Evolutionary conservation across 2,888 invertebrate species (phyloP), one percentile per base, ranked within the genome.

Genomic region (Phrixothrix hirtus): DNA sequence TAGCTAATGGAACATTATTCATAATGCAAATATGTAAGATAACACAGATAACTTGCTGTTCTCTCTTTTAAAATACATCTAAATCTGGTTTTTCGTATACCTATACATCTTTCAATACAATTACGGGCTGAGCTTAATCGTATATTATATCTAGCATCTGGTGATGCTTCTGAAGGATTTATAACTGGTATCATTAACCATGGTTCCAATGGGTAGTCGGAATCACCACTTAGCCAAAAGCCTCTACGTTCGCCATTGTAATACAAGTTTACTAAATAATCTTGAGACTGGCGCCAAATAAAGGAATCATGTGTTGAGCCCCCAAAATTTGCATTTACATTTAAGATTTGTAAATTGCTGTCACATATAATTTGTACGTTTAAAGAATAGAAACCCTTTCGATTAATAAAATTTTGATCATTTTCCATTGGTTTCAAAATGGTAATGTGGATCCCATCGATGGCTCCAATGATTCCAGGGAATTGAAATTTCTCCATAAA

Each of bases 141-240:
- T 16, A 10, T 13, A 42, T 45, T 48, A 25, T 46, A 58, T 25
- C 39, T 29, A n/a, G 16, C 42, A 21, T 49, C 47, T 10, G 58
- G 39, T 4, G 55, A 34, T 17, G 35, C 55, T 30, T 35, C 32
- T 14, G 14, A 12, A 15, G 50, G 15, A 15, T 47, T 39, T 12
- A 16, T 15, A 13, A 46, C 38, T 7, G 58, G 50, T 5, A 47
- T 58, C 41, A 58, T 45, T 16, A 55, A 15, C 51, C 49, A 58
- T 26, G 58, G 47, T 36, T 55, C 27, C 26, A 44, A 31, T 7
- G 55, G 53, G 42, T 58, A 58, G 5, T 50, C 55, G 30, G 46
- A 36, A 21, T 58, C 58, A 11, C 53, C 53, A 25, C 49, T 7
- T 10, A 57, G 34, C 49, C 57, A 57, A 11, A 21, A 21, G 27